Evolutionary conservation across 2,113 vertebrate species (phyloP).

Genomic region (Corythoichthys haematopterus): DNA sequence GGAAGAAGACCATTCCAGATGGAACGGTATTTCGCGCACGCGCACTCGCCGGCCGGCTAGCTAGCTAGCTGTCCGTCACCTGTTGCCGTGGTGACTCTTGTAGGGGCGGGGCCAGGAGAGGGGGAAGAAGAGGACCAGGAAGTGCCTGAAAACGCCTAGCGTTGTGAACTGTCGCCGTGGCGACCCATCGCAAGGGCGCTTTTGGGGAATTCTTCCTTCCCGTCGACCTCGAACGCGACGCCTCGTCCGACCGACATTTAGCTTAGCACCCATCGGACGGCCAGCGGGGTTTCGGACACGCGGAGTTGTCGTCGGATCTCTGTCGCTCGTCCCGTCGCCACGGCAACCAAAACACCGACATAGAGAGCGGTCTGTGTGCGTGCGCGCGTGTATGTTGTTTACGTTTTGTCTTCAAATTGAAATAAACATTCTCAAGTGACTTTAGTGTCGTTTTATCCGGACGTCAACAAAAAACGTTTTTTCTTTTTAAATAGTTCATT

Average conservation of each 20-base stretch:
- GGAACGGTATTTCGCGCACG: slow-evolving; percentile 42
- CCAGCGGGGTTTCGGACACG: background rate
- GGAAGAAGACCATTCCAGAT: slow-evolving; percentile 35
- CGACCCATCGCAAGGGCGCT: slow-evolving; percentile 18
- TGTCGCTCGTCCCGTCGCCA: background rate
- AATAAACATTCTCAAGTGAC: slow-evolving; percentile 37
- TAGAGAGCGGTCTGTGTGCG: slow-evolving; percentile 21
- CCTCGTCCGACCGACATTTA: background rate
- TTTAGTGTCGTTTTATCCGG: background rate
- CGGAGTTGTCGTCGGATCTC: background rate
- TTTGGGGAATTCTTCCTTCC: slow-evolving; percentile 16
- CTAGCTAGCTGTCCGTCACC: background rate
- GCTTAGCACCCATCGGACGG: background rate
- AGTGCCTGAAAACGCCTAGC: slow-evolving; percentile 57
- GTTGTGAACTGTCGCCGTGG: slow-evolving; percentile 28
- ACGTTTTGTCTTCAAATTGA: slow-evolving; percentile 40
- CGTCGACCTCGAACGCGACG: slow-evolving; percentile 21
- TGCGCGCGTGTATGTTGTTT: slow-evolving; percentile 22
- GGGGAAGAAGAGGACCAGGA: slow-evolving; percentile 22
- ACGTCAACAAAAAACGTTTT: too few relatives aligned
- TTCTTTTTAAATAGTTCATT: background rate
- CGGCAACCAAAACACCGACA: background rate
- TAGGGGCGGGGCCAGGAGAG: slow-evolving; percentile 45
- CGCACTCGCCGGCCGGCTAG: background rate
- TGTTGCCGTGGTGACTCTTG: slow-evolving; percentile 29